phyloP scores from a whole-genome alignment of 2,113 vertebrate species.

The Aphelocoma coerulescens region DNA sequence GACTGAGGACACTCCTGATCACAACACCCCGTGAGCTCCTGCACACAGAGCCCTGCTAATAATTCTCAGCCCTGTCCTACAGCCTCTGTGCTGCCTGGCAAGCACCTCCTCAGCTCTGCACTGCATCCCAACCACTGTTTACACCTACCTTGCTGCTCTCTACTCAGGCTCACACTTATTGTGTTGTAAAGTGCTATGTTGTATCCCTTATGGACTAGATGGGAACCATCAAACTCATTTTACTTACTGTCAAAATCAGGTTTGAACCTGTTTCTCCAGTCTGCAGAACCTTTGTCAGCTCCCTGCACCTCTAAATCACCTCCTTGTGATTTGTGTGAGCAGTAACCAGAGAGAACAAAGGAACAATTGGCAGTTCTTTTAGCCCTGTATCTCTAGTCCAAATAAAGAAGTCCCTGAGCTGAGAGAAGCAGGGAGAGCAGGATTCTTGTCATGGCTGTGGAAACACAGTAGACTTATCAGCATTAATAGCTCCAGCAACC shows the following conservation, averaged over 20 bases:
- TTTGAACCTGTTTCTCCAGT: not conserved
- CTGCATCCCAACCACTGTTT: not conserved
- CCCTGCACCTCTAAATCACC: not conserved
- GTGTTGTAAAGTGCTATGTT: not conserved
- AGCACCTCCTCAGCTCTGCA: not conserved
- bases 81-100: not conserved
- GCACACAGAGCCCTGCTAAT: not conserved
- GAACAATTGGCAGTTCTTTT: not conserved
- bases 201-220: not conserved
- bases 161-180: not conserved
- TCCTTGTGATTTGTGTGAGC: not conserved
- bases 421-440: conserved; percentile 11
- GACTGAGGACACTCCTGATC: not conserved
- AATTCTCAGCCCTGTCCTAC: not conserved
- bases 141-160: not conserved
- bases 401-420: conserved; percentile 27
- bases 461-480: not conserved
- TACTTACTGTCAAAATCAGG: not conserved
- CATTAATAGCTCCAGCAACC: not conserved
- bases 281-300: not conserved
- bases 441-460: not conserved
- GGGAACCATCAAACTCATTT: not conserved
- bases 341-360: conserved; percentile 1
- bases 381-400: not conserved
- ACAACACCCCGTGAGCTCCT: not conserved